These are phyloP conservation scores for Cantharis nigra DNA, from an alignment of 2,888 invertebrate species.

Conservation along the genomic window DNA sequence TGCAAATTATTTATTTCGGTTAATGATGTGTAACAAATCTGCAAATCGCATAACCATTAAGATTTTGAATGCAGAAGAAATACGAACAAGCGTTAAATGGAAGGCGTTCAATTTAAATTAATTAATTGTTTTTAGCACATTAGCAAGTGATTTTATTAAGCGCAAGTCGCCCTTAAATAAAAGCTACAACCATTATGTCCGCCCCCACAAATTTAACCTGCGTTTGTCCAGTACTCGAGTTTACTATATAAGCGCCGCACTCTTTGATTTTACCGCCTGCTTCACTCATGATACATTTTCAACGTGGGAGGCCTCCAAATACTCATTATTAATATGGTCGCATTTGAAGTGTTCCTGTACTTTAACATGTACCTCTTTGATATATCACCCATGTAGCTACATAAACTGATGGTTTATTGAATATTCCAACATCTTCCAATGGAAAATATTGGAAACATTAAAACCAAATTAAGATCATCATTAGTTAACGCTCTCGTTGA, in stretches of 20 bases:
- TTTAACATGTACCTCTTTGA: conserved; percentile 34
- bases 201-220: conserved; percentile 25
- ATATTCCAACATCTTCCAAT: conserved; percentile 10
- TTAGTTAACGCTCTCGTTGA: conserved; percentile 16
- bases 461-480: conserved; percentile 19
- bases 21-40: not conserved
- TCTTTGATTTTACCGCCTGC: conserved; percentile 43
- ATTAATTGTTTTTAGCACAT: conserved; percentile 35
- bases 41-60: not conserved
- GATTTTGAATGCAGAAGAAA: conserved; percentile 5
- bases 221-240: conserved; percentile 26
- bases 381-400: conserved; percentile 34
- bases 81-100: conserved; percentile 33
- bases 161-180: conserved; percentile 28
- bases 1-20: not conserved
- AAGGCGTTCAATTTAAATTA: conserved; percentile 29
- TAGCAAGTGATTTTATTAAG: conserved; percentile 28
- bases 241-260: conserved; percentile 37
- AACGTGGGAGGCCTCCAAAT: conserved; percentile 52
- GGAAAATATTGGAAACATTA: conserved; percentile 8
- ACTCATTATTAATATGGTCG: conserved; percentile 42
- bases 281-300: conserved; percentile 48
- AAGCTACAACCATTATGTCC: conserved; percentile 28
- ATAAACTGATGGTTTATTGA: conserved; percentile 37
- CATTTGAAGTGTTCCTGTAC: conserved; percentile 37